Conservation (phyloP, 2,888 invertebrate genomes). For the Ectemnius continuus region DNA sequence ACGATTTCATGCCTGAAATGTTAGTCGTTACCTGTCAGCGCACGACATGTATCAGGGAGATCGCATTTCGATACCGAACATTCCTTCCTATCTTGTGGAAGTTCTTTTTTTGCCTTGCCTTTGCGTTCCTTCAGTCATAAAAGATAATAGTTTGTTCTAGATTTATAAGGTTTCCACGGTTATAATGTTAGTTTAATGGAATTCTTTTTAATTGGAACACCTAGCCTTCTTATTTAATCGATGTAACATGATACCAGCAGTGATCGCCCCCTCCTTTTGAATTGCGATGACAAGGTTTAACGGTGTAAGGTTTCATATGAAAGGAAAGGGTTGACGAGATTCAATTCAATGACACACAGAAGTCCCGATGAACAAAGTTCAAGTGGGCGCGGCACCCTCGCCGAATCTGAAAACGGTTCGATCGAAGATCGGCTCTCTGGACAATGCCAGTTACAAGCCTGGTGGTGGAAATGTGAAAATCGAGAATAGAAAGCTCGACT, state of each 20-base stretch:
- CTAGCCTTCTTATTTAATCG: no score
- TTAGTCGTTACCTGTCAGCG: slow-evolving; percentile 11
- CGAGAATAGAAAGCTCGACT: slow-evolving; percentile 91
- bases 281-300: slow-evolving; percentile 9
- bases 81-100: no score
- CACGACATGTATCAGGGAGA: not conserved
- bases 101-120: no score
- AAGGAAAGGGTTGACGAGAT: not conserved
- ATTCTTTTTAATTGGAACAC: no score
- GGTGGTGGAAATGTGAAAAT: slow-evolving; percentile 94
- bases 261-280: not conserved
- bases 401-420: slow-evolving; percentile 94
- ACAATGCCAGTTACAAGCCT: slow-evolving; percentile 93
- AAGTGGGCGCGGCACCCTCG: slow-evolving; percentile 94
- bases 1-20: slow-evolving; percentile 6
- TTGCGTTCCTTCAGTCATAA: no score
- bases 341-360: slow-evolving; percentile 78
- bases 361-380: slow-evolving; percentile 95
- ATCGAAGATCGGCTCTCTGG: slow-evolving; percentile 94
- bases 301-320: not conserved
- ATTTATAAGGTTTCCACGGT: no score
- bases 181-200: no score
- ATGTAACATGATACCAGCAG: no score
- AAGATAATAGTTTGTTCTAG: no score
- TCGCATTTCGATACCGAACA: no score